These are phyloP conservation scores for Panagrolaimus sp. DNA, from an alignment of 1,140 invertebrate genomes.

Conservation along the genomic window DNA sequence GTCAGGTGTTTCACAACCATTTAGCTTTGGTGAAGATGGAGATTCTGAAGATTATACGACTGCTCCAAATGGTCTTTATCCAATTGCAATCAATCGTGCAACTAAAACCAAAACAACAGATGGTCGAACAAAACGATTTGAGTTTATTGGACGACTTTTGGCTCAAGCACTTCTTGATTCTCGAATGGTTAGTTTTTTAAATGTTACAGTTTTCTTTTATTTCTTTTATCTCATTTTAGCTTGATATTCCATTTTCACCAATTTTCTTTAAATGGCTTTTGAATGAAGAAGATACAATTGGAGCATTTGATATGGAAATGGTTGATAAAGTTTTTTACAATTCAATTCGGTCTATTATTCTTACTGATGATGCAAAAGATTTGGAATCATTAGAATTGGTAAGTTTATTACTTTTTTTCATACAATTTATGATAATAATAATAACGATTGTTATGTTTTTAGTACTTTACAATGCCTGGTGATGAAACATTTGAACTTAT, in stretches of 20 bases:
- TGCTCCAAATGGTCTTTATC: slow-evolving; percentile 46
- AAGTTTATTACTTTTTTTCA: too few relatives aligned
- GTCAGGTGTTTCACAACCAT: slow-evolving; percentile 65
- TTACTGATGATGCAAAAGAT: slow-evolving; percentile 27
- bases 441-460: too few relatives aligned
- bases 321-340: slow-evolving; percentile 79
- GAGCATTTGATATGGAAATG: slow-evolving; percentile 73
- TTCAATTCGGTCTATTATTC: slow-evolving; percentile 73
- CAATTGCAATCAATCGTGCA: slow-evolving; percentile 19
- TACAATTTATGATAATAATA: too few relatives aligned
- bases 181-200: slow-evolving; percentile 68
- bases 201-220: too few relatives aligned
- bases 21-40: slow-evolving; percentile 22
- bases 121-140: slow-evolving; percentile 69
- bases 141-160: slow-evolving; percentile 96
- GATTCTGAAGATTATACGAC: slow-evolving; percentile 58
- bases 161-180: slow-evolving; percentile 98
- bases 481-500: slow-evolving; percentile 83
- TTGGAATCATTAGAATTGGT: slow-evolving; percentile 62
- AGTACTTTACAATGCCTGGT: slow-evolving; percentile 79
- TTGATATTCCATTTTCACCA: slow-evolving; percentile 88
- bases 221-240: slow-evolving; percentile 15
- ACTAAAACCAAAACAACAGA: slow-evolving; percentile 16
- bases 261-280: slow-evolving; percentile 94
- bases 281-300: slow-evolving; percentile 76